A percentile compares a stretch with the other conserved stretches of the same genome.
Evolutionary conservation across 2,888 invertebrate genomes (phyloP).

Genomic region (Agelastica alni): DNA sequence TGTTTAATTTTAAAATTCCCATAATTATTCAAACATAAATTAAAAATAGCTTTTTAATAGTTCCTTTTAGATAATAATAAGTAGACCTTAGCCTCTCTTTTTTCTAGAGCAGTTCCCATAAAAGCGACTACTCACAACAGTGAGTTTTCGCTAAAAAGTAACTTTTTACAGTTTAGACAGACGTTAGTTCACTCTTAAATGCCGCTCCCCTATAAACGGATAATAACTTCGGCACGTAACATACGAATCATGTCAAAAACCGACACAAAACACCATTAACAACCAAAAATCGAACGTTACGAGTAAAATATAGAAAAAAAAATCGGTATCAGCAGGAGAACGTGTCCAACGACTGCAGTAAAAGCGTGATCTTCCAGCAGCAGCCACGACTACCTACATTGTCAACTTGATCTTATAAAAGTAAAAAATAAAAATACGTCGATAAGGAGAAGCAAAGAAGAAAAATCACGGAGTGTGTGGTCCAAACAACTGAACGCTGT

Average conservation of each 20-base stretch:
- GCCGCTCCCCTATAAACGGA: neutral
- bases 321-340: constrained; percentile 22
- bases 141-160: no score
- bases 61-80: no score
- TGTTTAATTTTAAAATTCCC: no score
- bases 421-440: no score
- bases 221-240: neutral
- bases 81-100: no score
- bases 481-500: constrained; percentile 32
- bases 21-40: no score
- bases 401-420: constrained; percentile 22
- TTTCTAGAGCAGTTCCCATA: no score
- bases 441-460: constrained; percentile 3
- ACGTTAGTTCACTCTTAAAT: neutral
- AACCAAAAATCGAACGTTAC: constrained; percentile 3
- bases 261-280: neutral
- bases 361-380: constrained; percentile 17
- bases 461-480: constrained; percentile 35
- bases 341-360: constrained; percentile 18
- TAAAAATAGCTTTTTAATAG: no score
- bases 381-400: constrained; percentile 14
- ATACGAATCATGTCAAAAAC: neutral
- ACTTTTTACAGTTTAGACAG: no score
- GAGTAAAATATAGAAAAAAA: constrained; percentile 9
- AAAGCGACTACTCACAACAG: no score